A percentile compares a stretch with the other conserved stretches of the same genome.
phyloP scores from a whole-genome alignment of 2,113 vertebrate genomes.

The Upupa epops region DNA sequence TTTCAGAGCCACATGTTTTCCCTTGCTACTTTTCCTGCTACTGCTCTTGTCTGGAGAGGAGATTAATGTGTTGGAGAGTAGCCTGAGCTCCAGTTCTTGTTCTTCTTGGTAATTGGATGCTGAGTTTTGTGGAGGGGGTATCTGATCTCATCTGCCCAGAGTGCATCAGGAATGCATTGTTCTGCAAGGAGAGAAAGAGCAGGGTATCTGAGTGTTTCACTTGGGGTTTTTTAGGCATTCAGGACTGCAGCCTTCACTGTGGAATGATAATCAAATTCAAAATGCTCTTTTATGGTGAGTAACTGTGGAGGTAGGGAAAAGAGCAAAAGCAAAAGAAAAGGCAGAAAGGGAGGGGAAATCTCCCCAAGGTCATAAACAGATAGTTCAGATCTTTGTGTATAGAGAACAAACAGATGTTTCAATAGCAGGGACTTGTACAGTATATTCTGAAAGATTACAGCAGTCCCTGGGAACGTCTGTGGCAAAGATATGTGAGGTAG shows the following conservation, averaged over 20 bases:
- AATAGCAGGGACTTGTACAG: neutral
- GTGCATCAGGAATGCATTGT: neutral
- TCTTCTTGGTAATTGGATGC: neutral
- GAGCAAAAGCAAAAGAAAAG: neutral
- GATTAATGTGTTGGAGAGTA: neutral
- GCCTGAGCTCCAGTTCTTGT: neutral
- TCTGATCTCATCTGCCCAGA: neutral
- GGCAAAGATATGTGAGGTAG: neutral
- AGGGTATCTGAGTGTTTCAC: neutral
- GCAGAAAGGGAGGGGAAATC: neutral
- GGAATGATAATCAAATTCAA: neutral
- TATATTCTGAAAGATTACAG: neutral
- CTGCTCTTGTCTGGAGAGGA: neutral
- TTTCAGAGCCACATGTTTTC: neutral
- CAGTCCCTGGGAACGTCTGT: neutral
- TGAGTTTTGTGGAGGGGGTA: neutral
- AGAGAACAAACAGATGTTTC: neutral
- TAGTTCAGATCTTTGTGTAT: neutral
- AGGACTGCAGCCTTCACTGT: neutral
- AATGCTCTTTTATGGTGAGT: neutral
- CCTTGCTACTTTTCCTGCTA: neutral
- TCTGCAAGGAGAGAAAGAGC: neutral
- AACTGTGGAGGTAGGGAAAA: neutral
- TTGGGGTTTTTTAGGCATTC: neutral
- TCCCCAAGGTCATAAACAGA: neutral